Percentiles rank a stretch among this genome's conserved stretches.
These are phyloP conservation scores for Carassius gibelio DNA, from an alignment of 2,113 vertebrate genomes.

Conservation along the genomic window DNA sequence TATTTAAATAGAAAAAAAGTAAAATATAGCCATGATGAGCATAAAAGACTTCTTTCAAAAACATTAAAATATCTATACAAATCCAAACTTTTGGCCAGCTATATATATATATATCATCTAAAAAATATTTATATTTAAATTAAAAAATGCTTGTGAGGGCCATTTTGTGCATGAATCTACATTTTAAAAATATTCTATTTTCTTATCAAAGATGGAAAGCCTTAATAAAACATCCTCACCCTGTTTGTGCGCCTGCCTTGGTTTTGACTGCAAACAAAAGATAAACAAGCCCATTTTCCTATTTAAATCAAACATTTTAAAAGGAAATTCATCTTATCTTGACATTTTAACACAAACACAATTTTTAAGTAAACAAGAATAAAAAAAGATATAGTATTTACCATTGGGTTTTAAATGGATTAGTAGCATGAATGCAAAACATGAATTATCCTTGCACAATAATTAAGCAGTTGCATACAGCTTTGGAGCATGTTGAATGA, in stretches of 20 bases:
- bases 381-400: not conserved
- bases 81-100: too few relatives aligned
- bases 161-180: not conserved
- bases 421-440: not conserved
- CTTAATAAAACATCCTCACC: conserved; percentile 1
- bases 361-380: not conserved
- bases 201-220: not conserved
- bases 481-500: not conserved
- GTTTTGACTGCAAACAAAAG: conserved; percentile 42
- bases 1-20: too few relatives aligned
- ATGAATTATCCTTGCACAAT: not conserved
- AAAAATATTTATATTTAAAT: not conserved
- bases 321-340: conserved; percentile 4
- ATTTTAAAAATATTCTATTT: not conserved
- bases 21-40: too few relatives aligned
- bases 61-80: too few relatives aligned
- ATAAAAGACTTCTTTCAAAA: too few relatives aligned
- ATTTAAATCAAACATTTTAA: not conserved
- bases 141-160: not conserved
- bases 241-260: conserved; percentile 48
- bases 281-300: conserved; percentile 15
- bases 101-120: not conserved
- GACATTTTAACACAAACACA: not conserved
- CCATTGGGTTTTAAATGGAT: not conserved
- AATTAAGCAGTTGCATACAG: conserved; percentile 1